Conservation (phyloP, 2,888 invertebrate genomes). For the Dryocosmus kuriphilus region DNA sequence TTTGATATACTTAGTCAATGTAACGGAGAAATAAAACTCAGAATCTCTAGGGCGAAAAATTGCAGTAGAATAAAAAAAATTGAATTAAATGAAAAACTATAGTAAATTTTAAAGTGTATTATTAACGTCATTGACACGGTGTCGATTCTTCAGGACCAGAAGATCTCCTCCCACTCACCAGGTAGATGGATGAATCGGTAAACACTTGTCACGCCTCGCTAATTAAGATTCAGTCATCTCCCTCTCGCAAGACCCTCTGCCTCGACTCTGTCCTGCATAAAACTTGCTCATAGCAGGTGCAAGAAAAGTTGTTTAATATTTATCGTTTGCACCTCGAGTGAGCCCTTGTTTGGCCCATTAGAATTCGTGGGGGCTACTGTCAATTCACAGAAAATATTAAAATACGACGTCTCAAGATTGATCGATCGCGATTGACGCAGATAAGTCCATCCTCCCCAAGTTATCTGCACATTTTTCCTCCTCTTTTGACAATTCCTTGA, state of each 20-base stretch:
- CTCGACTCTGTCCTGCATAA: slow-evolving; percentile 45
- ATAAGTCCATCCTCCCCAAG: slow-evolving; percentile 49
- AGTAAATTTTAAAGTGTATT: not conserved
- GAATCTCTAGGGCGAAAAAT: no score
- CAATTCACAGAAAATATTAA: slow-evolving; percentile 74
- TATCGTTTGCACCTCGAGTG: slow-evolving; percentile 64
- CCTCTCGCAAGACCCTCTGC: slow-evolving; percentile 52
- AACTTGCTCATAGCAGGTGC: slow-evolving; percentile 62
- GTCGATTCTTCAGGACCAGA: not conserved
- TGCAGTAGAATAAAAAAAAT: no score
- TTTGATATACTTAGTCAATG: no score
- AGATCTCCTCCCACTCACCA: not conserved
- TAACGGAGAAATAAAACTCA: no score
- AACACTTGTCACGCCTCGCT: slow-evolving; percentile 69
- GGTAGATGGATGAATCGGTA: slow-evolving; percentile 26
- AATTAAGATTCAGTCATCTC: slow-evolving; percentile 74
- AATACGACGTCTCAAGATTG: slow-evolving; percentile 64
- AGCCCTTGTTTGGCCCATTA: slow-evolving; percentile 60
- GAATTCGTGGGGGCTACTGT: slow-evolving; percentile 63
- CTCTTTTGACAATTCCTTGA: slow-evolving; percentile 50
- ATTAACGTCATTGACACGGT: not conserved
- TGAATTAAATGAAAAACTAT: no score
- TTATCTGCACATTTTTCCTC: slow-evolving; percentile 44
- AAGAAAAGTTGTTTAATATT: slow-evolving; percentile 74
- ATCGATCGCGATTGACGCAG: slow-evolving; percentile 60